Conservation (phyloP, 2,113 vertebrate genomes). For the Crotalus tigris region DNA sequence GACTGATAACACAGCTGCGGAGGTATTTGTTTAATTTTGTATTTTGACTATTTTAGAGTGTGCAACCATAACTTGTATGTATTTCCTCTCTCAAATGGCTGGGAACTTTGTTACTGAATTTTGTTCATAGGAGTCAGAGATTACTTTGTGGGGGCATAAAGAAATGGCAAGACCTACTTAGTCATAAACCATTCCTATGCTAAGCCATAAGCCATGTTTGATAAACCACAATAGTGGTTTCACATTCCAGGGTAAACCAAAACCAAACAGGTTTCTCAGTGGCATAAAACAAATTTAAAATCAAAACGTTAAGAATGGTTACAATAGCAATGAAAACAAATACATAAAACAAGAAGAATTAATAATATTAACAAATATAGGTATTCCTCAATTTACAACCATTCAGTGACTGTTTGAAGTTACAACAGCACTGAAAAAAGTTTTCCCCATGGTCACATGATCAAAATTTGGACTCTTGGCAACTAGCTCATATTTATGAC, state of each 20-base stretch:
- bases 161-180: background rate
- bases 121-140: background rate
- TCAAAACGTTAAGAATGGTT: background rate
- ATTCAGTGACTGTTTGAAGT: background rate
- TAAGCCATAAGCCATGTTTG: background rate
- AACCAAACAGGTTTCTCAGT: background rate
- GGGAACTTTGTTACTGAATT: background rate
- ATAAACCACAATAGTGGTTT: background rate
- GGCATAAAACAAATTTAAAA: background rate
- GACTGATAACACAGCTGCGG: background rate
- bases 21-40: background rate
- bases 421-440: background rate
- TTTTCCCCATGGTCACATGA: background rate
- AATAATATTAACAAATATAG: background rate
- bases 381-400: background rate
- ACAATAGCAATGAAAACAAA: background rate
- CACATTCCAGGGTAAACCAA: background rate
- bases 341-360: background rate
- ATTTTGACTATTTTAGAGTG: background rate
- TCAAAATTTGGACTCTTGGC: background rate
- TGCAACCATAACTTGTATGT: background rate
- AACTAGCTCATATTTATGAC: background rate
- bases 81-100: background rate
- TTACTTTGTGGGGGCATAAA: background rate
- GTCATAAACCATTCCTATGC: background rate